Percentiles rank a stretch among this genome's conserved stretches.
Conservation (phyloP, 2,113 vertebrate species). For the Polyodon spathula region DNA sequence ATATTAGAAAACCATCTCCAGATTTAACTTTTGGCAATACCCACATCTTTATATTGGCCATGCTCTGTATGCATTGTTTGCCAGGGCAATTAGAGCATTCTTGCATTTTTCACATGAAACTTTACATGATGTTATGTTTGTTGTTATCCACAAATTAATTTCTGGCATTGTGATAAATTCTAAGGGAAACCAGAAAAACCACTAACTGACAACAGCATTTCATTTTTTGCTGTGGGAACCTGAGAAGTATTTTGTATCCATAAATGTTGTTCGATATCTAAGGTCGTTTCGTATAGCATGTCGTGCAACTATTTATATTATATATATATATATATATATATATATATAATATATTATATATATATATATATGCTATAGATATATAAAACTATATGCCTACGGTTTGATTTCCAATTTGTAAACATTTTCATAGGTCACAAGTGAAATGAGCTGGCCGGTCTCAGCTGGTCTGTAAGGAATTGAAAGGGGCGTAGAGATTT, state of each 20-base stretch:
- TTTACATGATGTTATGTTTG: conserved; percentile 48
- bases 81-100: conserved; percentile 58
- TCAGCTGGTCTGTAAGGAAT: too few species aligned
- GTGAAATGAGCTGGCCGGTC: too few species aligned
- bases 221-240: conserved; percentile 4
- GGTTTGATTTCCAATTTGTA: too few species aligned
- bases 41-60: conserved; percentile 12
- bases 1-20: conserved; percentile 22
- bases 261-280: background rate
- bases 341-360: too few species aligned
- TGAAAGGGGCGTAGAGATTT: too few species aligned
- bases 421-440: too few species aligned
- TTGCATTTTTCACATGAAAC: conserved; percentile 50
- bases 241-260: background rate
- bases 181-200: conserved; percentile 55
- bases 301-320: too few species aligned
- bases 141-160: conserved; percentile 67
- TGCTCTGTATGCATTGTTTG: conserved; percentile 23
- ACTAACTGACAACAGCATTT: conserved; percentile 36
- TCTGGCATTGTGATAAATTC: conserved; percentile 57
- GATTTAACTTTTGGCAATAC: conserved; percentile 19
- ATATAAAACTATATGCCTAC: too few species aligned
- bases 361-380: too few species aligned
- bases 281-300: background rate
- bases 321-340: too few species aligned